phyloP scores from a whole-genome alignment of 2,888 invertebrate species.

The Xestia rhomboidea region DNA sequence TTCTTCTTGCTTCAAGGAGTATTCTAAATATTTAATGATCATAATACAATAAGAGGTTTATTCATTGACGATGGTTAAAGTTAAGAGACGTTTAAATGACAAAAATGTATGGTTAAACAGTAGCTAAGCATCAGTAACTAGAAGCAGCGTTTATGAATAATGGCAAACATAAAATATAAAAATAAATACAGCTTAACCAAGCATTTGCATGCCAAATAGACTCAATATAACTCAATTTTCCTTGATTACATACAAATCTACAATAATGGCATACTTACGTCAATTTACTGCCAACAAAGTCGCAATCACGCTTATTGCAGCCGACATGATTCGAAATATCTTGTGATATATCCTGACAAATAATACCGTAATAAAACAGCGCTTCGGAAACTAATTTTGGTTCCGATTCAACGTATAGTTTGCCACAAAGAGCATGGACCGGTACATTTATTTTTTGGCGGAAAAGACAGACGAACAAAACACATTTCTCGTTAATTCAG shows the following conservation, averaged over 20 bases:
- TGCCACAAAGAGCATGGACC: not conserved
- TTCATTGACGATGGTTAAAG: not conserved
- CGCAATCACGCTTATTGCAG: slow-evolving; percentile 29
- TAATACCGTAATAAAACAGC: slow-evolving; percentile 15
- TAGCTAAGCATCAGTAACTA: not conserved
- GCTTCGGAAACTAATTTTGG: slow-evolving; percentile 20
- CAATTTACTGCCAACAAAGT: slow-evolving; percentile 27
- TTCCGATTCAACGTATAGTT: slow-evolving; percentile 15
- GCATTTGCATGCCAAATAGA: not conserved
- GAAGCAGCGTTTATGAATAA: not conserved
- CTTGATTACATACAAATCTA: not conserved
- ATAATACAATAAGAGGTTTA: not conserved
- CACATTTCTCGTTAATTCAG: not conserved
- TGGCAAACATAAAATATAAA: not conserved
- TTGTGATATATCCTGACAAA: slow-evolving; percentile 4
- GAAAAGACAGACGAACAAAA: not conserved
- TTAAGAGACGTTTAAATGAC: not conserved
- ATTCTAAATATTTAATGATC: not conserved
- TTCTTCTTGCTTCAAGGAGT: not conserved
- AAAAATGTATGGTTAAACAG: not conserved
- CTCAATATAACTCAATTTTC: not conserved
- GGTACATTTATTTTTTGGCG: not conserved
- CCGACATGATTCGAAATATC: slow-evolving; percentile 14
- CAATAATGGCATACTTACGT: slow-evolving; percentile 26
- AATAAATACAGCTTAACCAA: not conserved